Base-by-base conservation (phyloP, 2,797 vertebrate species). In the Helarctos malayanus region DNA sequence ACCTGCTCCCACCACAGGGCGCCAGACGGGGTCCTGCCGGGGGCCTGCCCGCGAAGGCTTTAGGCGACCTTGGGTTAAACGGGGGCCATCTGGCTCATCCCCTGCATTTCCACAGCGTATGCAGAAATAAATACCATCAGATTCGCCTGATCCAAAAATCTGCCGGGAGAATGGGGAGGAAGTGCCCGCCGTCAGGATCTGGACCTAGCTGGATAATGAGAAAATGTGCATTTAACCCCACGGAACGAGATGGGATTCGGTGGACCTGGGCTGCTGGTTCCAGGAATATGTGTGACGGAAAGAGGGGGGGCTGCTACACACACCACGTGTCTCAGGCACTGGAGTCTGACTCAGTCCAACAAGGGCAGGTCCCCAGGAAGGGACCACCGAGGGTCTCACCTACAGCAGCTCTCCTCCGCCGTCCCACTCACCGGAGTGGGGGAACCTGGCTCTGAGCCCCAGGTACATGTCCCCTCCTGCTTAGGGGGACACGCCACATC, bases 81-180 rank as follows among this genome's bases (percentile, higher is more conserved):
- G 25, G 32, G 15, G 32, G 1, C 11, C 10, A 32, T 0, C 1
- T 0, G 56, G 10, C n/a, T 16, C 32, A 0, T 19, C 38, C 35
- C 47, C 35, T 25, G 25, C 3, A 3, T 75, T 19, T 41, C 38
- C 79, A n/a, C 10, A 19, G 27, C 3, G 7, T 12, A 71, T 29
- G 12, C 38, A 11, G 56, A 88, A n/a, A 4, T 14, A n/a, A 45
- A 32, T 4, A 2, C 15, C 45, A 1, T 47, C 76, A 47, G n/a
- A 35, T 4, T 41, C 3, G 1, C 59, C 13, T 5, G 32, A 10
- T 61, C 52, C 29, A n/a, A 38, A 78, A 11, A 12, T 38, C 81
- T 47, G 52, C n/a, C 29, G 7, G 0, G 6, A n/a, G 47, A 13
- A 13, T 1, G 41, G 41, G 29, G 27, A 61, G 56, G 25, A 18